These are phyloP conservation scores for Physeter macrocephalus DNA, from an alignment of 2,113 vertebrate genomes.

Conservation along the genomic window DNA sequence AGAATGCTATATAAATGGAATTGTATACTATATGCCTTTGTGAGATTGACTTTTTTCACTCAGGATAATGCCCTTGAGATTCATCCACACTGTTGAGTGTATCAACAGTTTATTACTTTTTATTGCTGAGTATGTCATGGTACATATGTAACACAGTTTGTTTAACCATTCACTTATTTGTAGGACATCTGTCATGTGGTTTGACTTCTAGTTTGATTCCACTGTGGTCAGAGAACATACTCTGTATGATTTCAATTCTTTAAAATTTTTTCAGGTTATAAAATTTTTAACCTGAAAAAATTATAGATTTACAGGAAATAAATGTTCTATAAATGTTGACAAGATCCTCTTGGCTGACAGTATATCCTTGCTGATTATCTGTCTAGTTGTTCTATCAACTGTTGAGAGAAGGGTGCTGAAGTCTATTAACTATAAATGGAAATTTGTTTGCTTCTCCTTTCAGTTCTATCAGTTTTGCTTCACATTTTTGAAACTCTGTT, in stretches of 20 bases:
- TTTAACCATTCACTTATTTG: neutral
- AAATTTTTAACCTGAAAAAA: neutral
- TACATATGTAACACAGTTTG: neutral
- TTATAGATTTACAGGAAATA: neutral
- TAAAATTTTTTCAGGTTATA: neutral
- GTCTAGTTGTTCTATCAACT: neutral
- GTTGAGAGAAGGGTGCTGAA: neutral
- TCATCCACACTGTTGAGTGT: neutral
- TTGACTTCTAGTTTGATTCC: neutral
- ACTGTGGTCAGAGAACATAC: neutral
- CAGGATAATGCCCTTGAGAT: neutral
- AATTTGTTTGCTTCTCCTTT: neutral
- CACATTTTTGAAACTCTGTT: neutral
- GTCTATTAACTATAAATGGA: neutral
- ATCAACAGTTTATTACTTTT: neutral
- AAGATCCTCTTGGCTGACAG: neutral
- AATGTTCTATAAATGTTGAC: neutral
- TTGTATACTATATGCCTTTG: neutral
- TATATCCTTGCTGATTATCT: neutral
- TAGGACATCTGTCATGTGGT: neutral
- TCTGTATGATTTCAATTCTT: neutral
- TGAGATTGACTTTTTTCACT: neutral
- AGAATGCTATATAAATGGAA: neutral
- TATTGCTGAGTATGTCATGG: neutral
- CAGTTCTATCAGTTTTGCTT: neutral